These are phyloP conservation scores for Synergus umbraculus DNA, from an alignment of 2,888 invertebrate genomes.

Conservation along the genomic window DNA sequence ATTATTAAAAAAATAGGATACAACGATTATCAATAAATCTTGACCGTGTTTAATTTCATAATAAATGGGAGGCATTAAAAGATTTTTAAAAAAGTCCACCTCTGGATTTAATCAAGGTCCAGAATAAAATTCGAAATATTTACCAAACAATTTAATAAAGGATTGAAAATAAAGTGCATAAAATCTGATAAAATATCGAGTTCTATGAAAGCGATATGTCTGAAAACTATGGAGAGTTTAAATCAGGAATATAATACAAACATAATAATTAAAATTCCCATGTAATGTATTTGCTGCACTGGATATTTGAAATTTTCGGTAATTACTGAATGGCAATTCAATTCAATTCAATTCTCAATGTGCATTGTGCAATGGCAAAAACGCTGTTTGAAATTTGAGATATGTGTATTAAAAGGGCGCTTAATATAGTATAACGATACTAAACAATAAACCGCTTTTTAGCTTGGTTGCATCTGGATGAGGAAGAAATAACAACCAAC, in stretches of 20 bases:
- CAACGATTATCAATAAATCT: conserved; percentile 11
- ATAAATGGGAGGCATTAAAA: neutral
- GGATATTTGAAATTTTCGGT: neutral
- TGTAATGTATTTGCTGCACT: neutral
- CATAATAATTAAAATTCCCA: too few species aligned
- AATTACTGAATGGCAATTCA: neutral
- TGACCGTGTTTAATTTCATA: neutral
- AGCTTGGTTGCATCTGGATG: neutral
- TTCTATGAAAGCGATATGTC: conserved; percentile 2
- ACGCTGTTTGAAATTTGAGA: conserved; percentile 1
- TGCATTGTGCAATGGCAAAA: conserved; percentile 18
- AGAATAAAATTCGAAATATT: neutral
- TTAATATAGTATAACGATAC: neutral
- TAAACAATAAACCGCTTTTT: conserved; percentile 20
- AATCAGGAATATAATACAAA: too few species aligned
- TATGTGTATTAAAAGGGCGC: neutral
- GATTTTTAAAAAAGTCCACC: neutral
- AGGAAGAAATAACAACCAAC: conserved; percentile 14
- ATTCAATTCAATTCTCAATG: conserved; percentile 21
- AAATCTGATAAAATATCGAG: neutral
- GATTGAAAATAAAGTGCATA: neutral
- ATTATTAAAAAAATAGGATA: conserved; percentile 34
- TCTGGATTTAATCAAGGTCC: neutral
- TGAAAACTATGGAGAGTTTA: neutral
- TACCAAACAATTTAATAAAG: neutral